phyloP scores from a whole-genome alignment of 2,797 vertebrate genomes.

The Cossypha dichroa region DNA sequence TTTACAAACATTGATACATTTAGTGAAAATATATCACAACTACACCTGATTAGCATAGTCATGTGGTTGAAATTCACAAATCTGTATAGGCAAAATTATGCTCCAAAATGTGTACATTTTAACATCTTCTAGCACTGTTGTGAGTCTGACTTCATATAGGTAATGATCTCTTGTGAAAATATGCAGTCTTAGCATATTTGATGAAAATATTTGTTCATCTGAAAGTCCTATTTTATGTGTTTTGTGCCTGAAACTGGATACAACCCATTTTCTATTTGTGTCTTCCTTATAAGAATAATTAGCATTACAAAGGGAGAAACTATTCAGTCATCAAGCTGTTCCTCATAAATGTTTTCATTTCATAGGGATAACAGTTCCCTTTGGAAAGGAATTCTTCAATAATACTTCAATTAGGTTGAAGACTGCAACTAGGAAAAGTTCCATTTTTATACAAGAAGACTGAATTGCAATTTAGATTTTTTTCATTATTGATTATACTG shows the following conservation, averaged over 20 bases:
- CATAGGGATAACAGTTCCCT: neutral
- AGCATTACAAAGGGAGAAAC: constrained; percentile 11
- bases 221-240: neutral
- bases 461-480: neutral
- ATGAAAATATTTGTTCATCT: neutral
- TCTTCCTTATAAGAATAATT: constrained; percentile 35
- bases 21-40: neutral
- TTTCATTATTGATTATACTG: neutral
- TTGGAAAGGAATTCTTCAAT: constrained; percentile 21
- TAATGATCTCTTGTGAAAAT: neutral
- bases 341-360: constrained; percentile 33
- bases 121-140: neutral
- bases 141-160: neutral
- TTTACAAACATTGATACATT: neutral
- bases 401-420: constrained; percentile 30
- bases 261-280: neutral
- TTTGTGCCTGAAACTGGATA: neutral
- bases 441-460: constrained; percentile 11
- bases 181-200: neutral
- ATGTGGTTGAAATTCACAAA: neutral
- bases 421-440: neutral
- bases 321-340: constrained; percentile 29
- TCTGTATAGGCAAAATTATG: neutral
- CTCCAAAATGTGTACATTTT: neutral
- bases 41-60: neutral